Evolutionary conservation across 2,888 invertebrate species (phyloP).

Genomic region (Arge pagana): DNA sequence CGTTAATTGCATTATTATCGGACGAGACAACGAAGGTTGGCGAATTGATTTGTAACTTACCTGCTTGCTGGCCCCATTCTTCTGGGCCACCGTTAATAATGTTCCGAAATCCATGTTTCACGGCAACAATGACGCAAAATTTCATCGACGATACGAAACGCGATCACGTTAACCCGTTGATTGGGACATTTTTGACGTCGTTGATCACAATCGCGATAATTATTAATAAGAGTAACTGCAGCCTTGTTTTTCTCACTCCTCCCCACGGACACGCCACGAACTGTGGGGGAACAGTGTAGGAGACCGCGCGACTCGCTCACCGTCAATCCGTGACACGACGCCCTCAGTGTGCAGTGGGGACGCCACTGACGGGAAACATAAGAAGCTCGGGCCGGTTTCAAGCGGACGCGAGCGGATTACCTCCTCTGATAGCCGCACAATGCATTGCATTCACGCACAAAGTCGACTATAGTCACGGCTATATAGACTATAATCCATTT

Average conservation of each 20-base stretch:
- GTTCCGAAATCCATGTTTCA: conserved; percentile 67
- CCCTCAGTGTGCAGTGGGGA: no score
- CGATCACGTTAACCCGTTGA: neutral
- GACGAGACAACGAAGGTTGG: conserved; percentile 1
- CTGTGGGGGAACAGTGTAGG: no score
- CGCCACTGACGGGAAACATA: no score
- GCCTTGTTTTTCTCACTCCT: neutral
- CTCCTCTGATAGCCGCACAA: no score
- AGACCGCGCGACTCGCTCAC: no score
- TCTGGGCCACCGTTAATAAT: conserved; percentile 66
- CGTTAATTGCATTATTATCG: neutral
- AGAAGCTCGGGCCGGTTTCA: no score
- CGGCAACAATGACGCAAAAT: neutral
- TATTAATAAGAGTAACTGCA: conserved; percentile 1
- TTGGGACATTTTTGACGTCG: conserved; percentile 1
- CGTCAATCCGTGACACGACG: no score
- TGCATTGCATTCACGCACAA: no score
- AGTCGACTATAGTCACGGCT: no score
- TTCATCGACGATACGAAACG: no score
- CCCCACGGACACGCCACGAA: conserved; percentile 4
- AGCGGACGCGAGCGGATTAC: no score
- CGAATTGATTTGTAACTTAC: conserved; percentile 46
- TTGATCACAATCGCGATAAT: conserved; percentile 5
- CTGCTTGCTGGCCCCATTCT: conserved; percentile 60
- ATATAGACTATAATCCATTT: no score